These are phyloP conservation scores for Gopherus evgoodei DNA, from an alignment of 2,113 vertebrate species.

Conservation along the genomic window DNA sequence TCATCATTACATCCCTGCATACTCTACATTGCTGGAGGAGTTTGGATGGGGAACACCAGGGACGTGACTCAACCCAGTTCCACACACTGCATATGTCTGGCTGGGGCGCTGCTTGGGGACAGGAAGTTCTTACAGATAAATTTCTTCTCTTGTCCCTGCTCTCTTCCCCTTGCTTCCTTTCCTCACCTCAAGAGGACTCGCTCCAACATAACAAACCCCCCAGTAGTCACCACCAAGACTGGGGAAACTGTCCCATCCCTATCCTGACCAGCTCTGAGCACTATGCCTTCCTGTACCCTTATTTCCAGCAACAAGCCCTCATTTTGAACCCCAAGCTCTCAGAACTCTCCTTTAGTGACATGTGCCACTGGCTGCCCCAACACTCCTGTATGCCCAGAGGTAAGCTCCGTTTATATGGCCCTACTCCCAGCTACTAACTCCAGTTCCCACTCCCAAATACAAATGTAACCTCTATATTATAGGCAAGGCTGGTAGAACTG, in stretches of 20 bases:
- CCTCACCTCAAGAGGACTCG: fast-evolving
- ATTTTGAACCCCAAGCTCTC: background rate
- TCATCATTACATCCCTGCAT: background rate
- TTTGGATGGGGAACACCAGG: background rate
- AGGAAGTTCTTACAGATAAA: background rate
- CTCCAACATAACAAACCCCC: background rate
- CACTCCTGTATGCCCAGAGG: background rate
- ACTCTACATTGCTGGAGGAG: background rate
- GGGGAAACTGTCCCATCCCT: background rate
- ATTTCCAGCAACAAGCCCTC: background rate
- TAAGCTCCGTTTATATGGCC: background rate
- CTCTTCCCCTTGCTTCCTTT: background rate
- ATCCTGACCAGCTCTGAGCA: background rate
- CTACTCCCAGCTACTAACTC: background rate
- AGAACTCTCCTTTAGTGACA: background rate
- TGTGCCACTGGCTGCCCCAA: background rate
- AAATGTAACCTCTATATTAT: background rate
- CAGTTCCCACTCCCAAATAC: background rate
- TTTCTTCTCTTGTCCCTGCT: background rate
- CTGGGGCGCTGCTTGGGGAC: fast-evolving
- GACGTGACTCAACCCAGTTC: background rate
- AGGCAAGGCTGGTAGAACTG: background rate
- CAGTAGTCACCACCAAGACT: background rate
- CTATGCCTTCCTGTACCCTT: background rate
- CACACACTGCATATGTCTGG: background rate